Evolutionary conservation across 2,888 invertebrate species (phyloP).

Genomic region (Polia nebulosa): DNA sequence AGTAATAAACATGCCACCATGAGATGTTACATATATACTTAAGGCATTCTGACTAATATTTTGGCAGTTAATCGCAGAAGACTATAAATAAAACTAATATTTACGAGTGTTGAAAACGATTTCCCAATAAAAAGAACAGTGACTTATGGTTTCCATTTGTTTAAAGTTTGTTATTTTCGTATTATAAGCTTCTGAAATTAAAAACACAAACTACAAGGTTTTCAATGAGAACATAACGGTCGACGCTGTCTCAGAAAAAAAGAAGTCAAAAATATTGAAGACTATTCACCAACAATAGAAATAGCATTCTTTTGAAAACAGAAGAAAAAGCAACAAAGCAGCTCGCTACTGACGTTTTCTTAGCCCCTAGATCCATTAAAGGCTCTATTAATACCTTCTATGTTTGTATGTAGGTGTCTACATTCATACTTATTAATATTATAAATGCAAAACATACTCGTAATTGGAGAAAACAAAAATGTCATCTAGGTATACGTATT

Average conservation of each 20-base stretch:
- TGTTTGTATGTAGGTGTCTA: neutral
- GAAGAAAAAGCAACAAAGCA: neutral
- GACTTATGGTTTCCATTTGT: conserved; percentile 6
- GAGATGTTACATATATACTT: conserved; percentile 32
- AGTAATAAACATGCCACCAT: conserved; percentile 46
- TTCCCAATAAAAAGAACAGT: conserved; percentile 7
- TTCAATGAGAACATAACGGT: neutral
- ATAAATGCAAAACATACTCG: too few species aligned
- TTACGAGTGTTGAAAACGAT: conserved; percentile 15
- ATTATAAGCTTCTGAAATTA: conserved; percentile 3
- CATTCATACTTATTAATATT: too few species aligned
- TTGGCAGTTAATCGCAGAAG: conserved; percentile 31
- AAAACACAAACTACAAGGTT: conserved; percentile 1
- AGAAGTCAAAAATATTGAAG: neutral
- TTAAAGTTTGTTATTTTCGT: conserved; percentile 6
- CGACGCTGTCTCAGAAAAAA: neutral
- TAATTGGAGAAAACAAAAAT: too few species aligned
- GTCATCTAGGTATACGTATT: too few species aligned
- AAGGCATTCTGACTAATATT: conserved; percentile 33
- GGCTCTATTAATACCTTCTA: neutral
- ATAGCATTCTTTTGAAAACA: neutral
- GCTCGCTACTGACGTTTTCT: neutral
- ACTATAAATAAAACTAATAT: conserved; percentile 28
- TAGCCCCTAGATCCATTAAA: neutral
- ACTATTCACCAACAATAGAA: neutral